Conservation (phyloP, 2,797 vertebrate genomes). For the Propithecus perrieri region DNA sequence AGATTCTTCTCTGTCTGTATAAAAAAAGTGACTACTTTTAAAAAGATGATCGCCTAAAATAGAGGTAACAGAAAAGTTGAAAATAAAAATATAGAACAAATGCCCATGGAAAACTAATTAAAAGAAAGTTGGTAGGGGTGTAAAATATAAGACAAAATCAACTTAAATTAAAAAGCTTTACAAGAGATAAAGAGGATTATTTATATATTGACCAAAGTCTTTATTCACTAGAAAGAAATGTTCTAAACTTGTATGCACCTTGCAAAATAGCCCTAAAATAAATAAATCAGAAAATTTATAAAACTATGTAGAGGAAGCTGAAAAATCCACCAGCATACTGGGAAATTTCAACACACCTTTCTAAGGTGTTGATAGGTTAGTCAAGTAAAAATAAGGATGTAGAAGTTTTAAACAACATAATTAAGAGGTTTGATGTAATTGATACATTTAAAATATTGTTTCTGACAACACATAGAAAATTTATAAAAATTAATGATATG, state of each 20-base stretch:
- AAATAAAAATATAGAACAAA: background rate
- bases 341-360: background rate
- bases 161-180: background rate
- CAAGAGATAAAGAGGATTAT: background rate
- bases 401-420: background rate
- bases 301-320: background rate
- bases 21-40: background rate
- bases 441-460: conserved; percentile 8
- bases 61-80: background rate
- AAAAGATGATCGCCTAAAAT: background rate
- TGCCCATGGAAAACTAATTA: background rate
- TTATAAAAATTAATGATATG: background rate
- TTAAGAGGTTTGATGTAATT: background rate
- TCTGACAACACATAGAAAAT: background rate
- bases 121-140: background rate
- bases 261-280: background rate
- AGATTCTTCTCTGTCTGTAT: background rate
- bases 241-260: background rate
- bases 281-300: background rate
- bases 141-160: background rate
- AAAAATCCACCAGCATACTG: background rate
- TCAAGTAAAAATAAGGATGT: conserved; percentile 5
- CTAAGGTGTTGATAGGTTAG: background rate
- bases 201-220: background rate
- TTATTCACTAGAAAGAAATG: background rate